Evolutionary conservation across 2,797 vertebrate species (phyloP), one percentile per base, ranked within the genome.

Genomic region (Betta splendens): DNA sequence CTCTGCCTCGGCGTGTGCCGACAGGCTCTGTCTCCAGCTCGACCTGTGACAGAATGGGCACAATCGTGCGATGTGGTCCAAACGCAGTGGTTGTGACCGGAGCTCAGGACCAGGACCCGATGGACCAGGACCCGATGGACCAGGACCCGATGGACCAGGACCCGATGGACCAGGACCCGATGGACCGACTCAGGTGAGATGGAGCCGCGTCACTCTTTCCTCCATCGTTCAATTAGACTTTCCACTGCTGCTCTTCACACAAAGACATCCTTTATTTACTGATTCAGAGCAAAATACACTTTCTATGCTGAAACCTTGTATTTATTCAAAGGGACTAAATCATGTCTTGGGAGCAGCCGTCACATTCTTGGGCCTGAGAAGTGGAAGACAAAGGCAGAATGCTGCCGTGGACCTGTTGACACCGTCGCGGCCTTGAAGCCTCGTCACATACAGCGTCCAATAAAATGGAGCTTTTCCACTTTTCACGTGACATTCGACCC

Each of bases 1-100:
- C 31, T 64, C 62, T 63, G 61, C 44, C 54, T 28, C 43, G 26
- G 78, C 83, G 12, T 83, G 86, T 81, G 69, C 39, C 42, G 85
- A 80, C 88, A 79, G 48, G 81, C 74, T 76, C 37, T 11, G 45
- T 61, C 83, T 81, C 77, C 76, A 70, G 69, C 78, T 76, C 70
- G 25, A 75, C 46, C 45, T 39, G 77, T 85, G 83, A 85, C 86
- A 83, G 83, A 88, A 87, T 80, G 82, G 61, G 85, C 73, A 73
- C 83, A 82, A 65, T 77, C 47, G 68, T 53, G 78, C 51, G 66
- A 64, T 45, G 47, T 8, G 43, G 60, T 31, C 69, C 17, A 55
- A 67, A 56, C 62, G 12, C 1, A 2, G 2, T 59, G 57, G 40
- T 39, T 47, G 29, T 52, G 65, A 51, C 39, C 26, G 13, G 39